Conservation (phyloP, 2,888 invertebrate species). For the Parnassius orleans region DNA sequence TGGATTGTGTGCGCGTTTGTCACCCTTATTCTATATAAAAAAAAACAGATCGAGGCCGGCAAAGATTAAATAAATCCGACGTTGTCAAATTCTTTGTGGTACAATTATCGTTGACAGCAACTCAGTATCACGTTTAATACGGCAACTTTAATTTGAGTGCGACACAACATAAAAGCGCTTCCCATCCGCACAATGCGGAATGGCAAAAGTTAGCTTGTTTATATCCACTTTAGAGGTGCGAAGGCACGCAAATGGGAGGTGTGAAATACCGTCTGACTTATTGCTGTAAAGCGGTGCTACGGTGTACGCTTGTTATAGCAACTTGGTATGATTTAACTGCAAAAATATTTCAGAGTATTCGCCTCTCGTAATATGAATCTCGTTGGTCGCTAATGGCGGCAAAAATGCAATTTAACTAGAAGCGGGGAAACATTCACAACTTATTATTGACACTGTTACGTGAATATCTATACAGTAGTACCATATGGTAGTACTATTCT, state of each 20-base stretch:
- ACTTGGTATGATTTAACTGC: constrained; percentile 17
- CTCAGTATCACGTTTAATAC: constrained; percentile 49
- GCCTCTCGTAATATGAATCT: neutral
- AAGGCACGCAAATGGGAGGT: constrained; percentile 57
- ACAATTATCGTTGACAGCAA: constrained; percentile 40
- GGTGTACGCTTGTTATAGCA: constrained; percentile 22
- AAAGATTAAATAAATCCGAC: too few relatives aligned
- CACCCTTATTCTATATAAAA: too few relatives aligned
- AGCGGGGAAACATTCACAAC: too few relatives aligned
- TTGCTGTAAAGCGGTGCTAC: constrained; percentile 38
- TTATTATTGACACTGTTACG: too few relatives aligned
- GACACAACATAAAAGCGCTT: constrained; percentile 50
- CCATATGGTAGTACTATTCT: too few relatives aligned
- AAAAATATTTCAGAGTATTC: constrained; percentile 9
- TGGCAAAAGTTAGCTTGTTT: constrained; percentile 70
- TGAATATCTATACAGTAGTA: too few relatives aligned
- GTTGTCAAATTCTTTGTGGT: neutral
- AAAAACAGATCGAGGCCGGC: too few relatives aligned
- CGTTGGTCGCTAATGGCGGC: constrained; percentile 1
- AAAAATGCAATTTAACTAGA: neutral
- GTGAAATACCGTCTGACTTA: constrained; percentile 53
- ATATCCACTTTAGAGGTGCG: constrained; percentile 58
- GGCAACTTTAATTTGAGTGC: constrained; percentile 55
- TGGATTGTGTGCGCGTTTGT: too few relatives aligned
- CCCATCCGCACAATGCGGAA: constrained; percentile 50